Evolutionary conservation across 30 jellyfish, hydroid and myxozoan genomes (phyloP).

Genomic region (Turritopsis dohrnii): DNA sequence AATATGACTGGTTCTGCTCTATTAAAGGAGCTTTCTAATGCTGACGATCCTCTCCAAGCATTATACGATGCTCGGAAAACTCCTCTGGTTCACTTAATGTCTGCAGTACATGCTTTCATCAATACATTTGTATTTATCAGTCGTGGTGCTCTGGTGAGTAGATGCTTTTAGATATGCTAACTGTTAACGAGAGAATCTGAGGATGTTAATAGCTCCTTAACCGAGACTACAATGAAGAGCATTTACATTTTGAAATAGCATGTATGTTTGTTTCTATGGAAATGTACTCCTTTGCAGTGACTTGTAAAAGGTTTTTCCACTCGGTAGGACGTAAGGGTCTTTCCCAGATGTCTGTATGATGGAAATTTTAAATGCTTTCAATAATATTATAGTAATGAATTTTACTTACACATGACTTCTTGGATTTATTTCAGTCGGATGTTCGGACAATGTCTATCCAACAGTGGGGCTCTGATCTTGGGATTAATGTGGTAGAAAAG

Average conservation of each 20-base stretch:
- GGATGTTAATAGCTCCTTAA: not conserved
- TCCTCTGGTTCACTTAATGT: constrained; percentile 93
- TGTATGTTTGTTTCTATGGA: too few species aligned
- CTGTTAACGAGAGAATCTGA: not conserved
- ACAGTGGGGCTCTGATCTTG: constrained; percentile 96
- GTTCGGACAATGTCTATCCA: constrained; percentile 77
- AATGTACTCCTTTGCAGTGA: too few species aligned
- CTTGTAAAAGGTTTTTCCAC: too few species aligned
- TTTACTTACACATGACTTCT: not conserved
- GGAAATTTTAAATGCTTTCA: not conserved
- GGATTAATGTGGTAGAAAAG: constrained; percentile 65
- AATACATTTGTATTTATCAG: constrained; percentile 78
- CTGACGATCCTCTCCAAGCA: constrained; percentile 80
- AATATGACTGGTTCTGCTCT: constrained; percentile 72
- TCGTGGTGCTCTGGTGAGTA: constrained; percentile 93
- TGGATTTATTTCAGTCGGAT: constrained; percentile 47
- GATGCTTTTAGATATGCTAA: not conserved
- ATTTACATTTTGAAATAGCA: too few species aligned
- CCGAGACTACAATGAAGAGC: not conserved
- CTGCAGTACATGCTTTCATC: constrained; percentile 85
- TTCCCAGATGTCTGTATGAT: not conserved
- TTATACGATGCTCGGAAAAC: constrained; percentile 70
- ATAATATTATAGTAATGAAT: too few species aligned
- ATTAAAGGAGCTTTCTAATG: constrained; percentile 69
- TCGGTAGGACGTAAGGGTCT: too few species aligned